Base-by-base conservation (phyloP, 2,888 invertebrate species). In the Perithous albicinctus region DNA sequence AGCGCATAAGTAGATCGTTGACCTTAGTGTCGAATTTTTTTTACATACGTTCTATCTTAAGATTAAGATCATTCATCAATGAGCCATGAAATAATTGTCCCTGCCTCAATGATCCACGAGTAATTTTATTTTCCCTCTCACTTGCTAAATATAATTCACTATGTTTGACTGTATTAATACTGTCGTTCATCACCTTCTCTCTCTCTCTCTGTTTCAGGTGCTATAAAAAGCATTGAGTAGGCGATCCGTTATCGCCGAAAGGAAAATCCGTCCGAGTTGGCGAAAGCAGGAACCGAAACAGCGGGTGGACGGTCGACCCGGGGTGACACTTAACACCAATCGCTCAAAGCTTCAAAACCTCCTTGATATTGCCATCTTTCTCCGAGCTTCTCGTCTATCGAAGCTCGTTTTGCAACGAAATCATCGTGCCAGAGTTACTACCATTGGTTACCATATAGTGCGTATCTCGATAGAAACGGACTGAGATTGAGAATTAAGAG, bases 241-340 rank as follows among this genome's bases (percentile, higher is more conserved):
- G 7, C 20, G 59, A 35, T 35, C 8, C 35, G 35, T 35, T 35
- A 61, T 38, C 59, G 35, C 18, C 12, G 35, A 35, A 32, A 15
- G 15, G 1, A 15, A 56, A 56, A 26, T 56, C 56, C 29, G 56
- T 56, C 35, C 38, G 56, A 56, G 56, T 26, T n/a, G 32, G 56
- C 29, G 20, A 73, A 29, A 18, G 32, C 26, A 10, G 23, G 48
- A 59, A 46, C 66, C 29, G 56, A 56, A 56, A n/a, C 56, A 26
- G 15, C 29, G 29, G 29, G 54, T n/a, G 41, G 12, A n/a, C 54
- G 51, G 35, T 18, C 69, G 35, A 23, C 23, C n/a, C 59, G 23
- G 59, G 63, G 72, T 73, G 72, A 63, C 82, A 83, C 85, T 86
- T 85, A 85, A 87, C 85, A 85, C 70, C 85, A 80, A 84, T 86